Evolutionary conservation across 2,113 vertebrate species (phyloP), one percentile per base, ranked within the genome.

Genomic region (Myiopsitta monachus): DNA sequence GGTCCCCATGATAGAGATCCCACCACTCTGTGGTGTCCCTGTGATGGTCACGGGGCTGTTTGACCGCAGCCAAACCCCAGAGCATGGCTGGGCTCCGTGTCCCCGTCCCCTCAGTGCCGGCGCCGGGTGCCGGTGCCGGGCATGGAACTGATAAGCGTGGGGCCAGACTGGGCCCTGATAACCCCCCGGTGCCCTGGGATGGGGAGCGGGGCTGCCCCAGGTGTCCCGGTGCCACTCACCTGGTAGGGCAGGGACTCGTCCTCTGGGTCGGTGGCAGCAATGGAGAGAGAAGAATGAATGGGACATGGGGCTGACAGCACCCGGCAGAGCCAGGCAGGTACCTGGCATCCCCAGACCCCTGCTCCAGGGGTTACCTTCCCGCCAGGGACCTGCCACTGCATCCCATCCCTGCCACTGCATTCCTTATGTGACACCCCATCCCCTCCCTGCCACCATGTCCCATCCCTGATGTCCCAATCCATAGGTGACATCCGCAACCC

Each of bases 211-310:
- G 66, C 39, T 46, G 49, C 22, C 18, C 13, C 1, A 6, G 76
- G 70, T 68, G 46, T 79, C 73, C 90, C 6, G 8, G 28, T 1
- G 2, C 52, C 79, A 88, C 96, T 97, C 74, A 98, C 98, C 98
- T 98, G 98, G 89, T 98, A 97, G 6, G 97, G 97, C 51, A 97
- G 96, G 36, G 94, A 87, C 77, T 98, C 98, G 24, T 98, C 98
- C 96, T 98, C 98, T 98, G 94, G 30, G 59, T 55, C 18, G 1
- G 74, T 74, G 5, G 90, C 31, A 0, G 31, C 76, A 59, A n/a
- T 59, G 0, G 74, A 77, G 62, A 95, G 87, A 96, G 93, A 96
- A 41, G 6, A 13, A 67, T 80, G 78, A 95, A 83, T 1, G 9
- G 80, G 76, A 66, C 5, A 10, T n/a, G 67, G 36, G n/a, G 54